Percentiles rank a stretch among this genome's conserved stretches.
These are phyloP conservation scores for Heterocephalus glaber DNA, from an alignment of 2,113 vertebrate genomes.

Conservation along the genomic window DNA sequence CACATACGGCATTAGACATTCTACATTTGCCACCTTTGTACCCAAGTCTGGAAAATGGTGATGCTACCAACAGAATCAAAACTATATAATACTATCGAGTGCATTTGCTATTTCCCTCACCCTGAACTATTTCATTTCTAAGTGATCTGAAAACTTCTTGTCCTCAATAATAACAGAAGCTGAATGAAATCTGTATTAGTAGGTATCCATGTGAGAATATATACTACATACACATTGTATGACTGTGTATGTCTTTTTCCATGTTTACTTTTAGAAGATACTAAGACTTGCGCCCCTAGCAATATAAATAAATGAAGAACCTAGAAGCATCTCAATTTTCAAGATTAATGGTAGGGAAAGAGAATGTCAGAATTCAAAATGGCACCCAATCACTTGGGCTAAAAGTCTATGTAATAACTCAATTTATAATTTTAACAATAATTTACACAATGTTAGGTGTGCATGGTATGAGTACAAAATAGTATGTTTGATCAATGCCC, in stretches of 20 bases:
- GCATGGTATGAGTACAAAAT: not conserved
- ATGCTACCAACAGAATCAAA: not conserved
- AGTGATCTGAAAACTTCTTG: not conserved
- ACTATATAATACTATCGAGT: rapidly evolving
- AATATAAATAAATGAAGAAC: not conserved
- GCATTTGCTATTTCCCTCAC: not conserved
- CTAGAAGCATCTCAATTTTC: not conserved
- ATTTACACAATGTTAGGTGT: not conserved
- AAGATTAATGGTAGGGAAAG: not conserved
- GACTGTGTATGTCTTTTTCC: not conserved
- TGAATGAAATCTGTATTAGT: not conserved
- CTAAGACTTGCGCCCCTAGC: not conserved
- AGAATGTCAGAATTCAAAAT: not conserved
- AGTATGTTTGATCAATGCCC: not conserved
- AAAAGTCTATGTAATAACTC: not conserved
- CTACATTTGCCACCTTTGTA: not conserved
- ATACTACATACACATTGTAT: not conserved
- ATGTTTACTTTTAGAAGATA: not conserved
- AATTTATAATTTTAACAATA: not conserved
- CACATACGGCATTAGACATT: not conserved
- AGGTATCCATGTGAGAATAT: not conserved
- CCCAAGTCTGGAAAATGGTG: not conserved
- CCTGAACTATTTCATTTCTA: not conserved
- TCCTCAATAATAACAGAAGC: not conserved
- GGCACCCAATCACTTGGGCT: too few relatives aligned